These are phyloP conservation scores for Opisthocomus hoazin DNA, from an alignment of 2,113 vertebrate genomes.

Conservation along the genomic window DNA sequence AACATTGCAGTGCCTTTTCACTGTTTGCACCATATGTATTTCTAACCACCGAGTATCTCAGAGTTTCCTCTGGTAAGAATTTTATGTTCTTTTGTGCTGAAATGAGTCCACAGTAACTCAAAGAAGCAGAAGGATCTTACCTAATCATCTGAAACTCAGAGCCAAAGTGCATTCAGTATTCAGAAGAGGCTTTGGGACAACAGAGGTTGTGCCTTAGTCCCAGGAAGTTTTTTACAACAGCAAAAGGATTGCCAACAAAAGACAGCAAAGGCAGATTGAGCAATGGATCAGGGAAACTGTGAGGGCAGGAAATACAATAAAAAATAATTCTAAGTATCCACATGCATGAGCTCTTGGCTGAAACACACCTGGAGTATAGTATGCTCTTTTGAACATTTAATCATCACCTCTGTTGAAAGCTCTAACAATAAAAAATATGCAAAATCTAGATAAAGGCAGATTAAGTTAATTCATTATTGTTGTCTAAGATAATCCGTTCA, in stretches of 20 bases:
- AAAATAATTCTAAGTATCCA: neutral
- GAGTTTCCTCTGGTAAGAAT: neutral
- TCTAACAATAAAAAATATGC: neutral
- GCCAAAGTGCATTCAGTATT: neutral
- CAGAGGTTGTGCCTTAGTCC: neutral
- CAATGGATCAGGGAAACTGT: neutral
- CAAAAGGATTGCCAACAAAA: neutral
- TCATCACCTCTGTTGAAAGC: neutral
- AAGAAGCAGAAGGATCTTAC: neutral
- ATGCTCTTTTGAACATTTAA: neutral
- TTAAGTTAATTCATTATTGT: neutral
- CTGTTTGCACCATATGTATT: neutral
- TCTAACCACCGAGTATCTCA: neutral
- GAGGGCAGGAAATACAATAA: neutral
- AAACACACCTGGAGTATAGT: neutral
- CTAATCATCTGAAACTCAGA: neutral
- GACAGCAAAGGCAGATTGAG: neutral
- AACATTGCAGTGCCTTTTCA: neutral
- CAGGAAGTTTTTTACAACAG: neutral
- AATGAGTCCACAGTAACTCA: neutral
- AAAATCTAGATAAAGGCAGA: neutral
- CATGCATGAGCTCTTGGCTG: neutral
- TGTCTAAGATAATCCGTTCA: neutral
- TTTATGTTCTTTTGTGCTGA: neutral
- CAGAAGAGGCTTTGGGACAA: neutral